These are phyloP conservation scores for Aphelenchoides avenae DNA, from an alignment of 1,140 invertebrate species.

Conservation along the genomic window DNA sequence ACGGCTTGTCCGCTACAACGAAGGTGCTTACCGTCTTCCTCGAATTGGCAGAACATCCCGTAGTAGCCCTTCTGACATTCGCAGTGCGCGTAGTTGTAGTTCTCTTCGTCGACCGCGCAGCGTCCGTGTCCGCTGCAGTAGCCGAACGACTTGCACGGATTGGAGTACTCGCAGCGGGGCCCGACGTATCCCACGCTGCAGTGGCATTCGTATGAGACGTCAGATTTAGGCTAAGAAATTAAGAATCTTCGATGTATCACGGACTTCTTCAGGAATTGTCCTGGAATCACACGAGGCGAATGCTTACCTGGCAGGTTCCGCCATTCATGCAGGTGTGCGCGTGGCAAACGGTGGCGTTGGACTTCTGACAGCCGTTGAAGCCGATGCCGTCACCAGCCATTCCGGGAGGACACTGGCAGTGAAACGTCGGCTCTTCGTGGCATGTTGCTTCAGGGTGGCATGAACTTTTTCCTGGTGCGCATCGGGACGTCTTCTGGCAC, in stretches of 20 bases:
- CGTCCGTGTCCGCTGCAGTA: slow-evolving; percentile 26
- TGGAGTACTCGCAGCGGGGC: slow-evolving; percentile 18
- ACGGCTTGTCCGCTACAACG: background rate
- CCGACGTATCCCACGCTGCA: slow-evolving; percentile 20
- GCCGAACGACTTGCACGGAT: slow-evolving; percentile 16
- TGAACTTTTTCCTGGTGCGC: background rate
- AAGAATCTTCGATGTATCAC: background rate
- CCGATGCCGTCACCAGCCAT: slow-evolving; percentile 26
- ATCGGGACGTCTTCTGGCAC: slow-evolving; percentile 25
- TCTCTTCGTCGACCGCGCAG: slow-evolving; percentile 5
- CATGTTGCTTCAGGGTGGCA: slow-evolving; percentile 15
- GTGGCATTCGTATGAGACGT: slow-evolving; percentile 7
- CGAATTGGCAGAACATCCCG: slow-evolving; percentile 26
- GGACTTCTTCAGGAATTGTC: too few relatives aligned
- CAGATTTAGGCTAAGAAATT: slow-evolving; percentile 20
- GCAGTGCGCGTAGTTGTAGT: slow-evolving; percentile 18
- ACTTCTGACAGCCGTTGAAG: slow-evolving; percentile 17
- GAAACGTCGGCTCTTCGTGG: slow-evolving; percentile 26
- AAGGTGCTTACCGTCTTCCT: slow-evolving; percentile 23
- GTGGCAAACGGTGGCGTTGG: slow-evolving; percentile 13
- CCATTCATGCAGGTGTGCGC: slow-evolving; percentile 27
- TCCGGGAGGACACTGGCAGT: slow-evolving; percentile 27
- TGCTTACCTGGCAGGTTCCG: slow-evolving; percentile 23
- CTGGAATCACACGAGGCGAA: too few relatives aligned
- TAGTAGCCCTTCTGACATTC: slow-evolving; percentile 30